phyloP scores from a whole-genome alignment of 2,888 invertebrate genomes.

The Resseliella maxima region DNA sequence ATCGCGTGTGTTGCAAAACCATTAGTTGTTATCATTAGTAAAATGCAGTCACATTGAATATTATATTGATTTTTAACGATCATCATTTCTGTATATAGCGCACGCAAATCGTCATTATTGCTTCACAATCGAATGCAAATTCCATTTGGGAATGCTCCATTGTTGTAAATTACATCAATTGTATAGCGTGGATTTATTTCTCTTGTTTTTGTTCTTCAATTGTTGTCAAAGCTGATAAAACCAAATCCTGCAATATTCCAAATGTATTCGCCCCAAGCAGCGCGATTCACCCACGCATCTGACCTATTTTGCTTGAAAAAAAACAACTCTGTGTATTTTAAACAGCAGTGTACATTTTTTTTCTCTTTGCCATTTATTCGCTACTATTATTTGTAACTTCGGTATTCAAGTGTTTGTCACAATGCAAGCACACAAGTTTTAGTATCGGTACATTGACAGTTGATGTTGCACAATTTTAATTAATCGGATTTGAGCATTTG shows the following conservation, averaged over 20 bases:
- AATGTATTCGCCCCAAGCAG: slow-evolving; percentile 15
- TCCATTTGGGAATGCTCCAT: background rate
- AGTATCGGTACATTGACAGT: slow-evolving; percentile 2
- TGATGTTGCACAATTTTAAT: slow-evolving; percentile 35
- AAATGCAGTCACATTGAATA: background rate
- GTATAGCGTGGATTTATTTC: background rate
- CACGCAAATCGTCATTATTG: background rate
- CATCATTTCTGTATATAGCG: background rate
- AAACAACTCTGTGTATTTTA: background rate
- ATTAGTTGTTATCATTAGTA: background rate
- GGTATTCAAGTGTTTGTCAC: background rate
- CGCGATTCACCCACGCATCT: slow-evolving; percentile 12
- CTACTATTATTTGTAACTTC: background rate
- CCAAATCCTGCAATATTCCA: slow-evolving; percentile 22
- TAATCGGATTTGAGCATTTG: slow-evolving; percentile 4
- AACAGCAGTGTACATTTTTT: background rate
- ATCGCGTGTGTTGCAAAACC: background rate
- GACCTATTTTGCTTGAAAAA: background rate
- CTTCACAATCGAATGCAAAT: background rate
- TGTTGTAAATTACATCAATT: slow-evolving; percentile 11
- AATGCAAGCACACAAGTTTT: background rate
- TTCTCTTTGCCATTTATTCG: background rate
- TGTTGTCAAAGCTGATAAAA: slow-evolving; percentile 43
- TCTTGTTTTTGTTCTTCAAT: slow-evolving; percentile 11
- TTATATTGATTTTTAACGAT: background rate